phyloP scores from a whole-genome alignment of 2,797 vertebrate genomes.

The Podargus strigoides region DNA sequence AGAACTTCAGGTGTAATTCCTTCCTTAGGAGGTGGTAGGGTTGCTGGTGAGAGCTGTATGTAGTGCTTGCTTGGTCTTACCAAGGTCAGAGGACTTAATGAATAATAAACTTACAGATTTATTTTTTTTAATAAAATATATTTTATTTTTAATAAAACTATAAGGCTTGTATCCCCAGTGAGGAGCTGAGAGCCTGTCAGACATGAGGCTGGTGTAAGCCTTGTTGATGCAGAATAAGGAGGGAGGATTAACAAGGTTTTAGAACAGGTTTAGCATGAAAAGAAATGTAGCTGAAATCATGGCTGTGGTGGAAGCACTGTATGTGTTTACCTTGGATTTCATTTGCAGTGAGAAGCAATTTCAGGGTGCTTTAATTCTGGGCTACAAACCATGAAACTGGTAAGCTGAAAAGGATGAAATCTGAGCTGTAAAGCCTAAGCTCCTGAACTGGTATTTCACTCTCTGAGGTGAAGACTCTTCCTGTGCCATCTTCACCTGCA shows the following conservation, averaged over 20 bases:
- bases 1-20: neutral
- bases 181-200: neutral
- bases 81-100: neutral
- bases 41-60: neutral
- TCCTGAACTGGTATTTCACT: neutral
- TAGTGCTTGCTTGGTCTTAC: neutral
- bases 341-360: neutral
- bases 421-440: neutral
- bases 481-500: neutral
- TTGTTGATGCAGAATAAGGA: neutral
- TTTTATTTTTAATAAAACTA: neutral
- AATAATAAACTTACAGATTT: neutral
- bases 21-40: neutral
- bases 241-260: neutral
- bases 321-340: neutral
- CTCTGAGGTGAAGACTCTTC: neutral
- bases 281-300: neutral
- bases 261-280: neutral
- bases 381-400: neutral
- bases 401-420: neutral
- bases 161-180: neutral
- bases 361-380: neutral
- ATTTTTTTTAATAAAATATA: neutral
- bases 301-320: neutral
- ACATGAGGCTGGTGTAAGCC: neutral